These are phyloP conservation scores for Threskiornis aethiopicus DNA, from an alignment of 2,797 vertebrate species.

Conservation along the genomic window DNA sequence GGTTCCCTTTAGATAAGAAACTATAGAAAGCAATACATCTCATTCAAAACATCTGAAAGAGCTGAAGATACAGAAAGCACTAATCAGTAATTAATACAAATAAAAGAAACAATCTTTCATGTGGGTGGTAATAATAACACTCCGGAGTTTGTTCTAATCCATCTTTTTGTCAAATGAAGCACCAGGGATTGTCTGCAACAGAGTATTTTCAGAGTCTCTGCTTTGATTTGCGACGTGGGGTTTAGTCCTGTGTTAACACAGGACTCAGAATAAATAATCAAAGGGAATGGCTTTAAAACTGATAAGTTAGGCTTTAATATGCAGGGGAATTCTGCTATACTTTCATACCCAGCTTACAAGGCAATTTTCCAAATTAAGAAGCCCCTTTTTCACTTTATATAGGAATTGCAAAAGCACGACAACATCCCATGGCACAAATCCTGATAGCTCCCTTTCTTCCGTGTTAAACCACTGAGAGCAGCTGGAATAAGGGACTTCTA, in stretches of 20 bases:
- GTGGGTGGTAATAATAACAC: slow-evolving; percentile 68
- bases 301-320: neutral
- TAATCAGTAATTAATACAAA: slow-evolving; percentile 75
- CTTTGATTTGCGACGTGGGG: slow-evolving; percentile 37
- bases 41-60: slow-evolving; percentile 33
- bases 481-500: neutral
- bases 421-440: neutral
- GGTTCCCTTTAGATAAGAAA: neutral
- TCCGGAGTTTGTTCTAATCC: slow-evolving; percentile 61
- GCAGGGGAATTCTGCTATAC: neutral
- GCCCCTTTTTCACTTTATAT: neutral
- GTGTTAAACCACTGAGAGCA: neutral
- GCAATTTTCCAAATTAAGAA: neutral
- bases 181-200: slow-evolving; percentile 47
- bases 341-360: neutral
- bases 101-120: slow-evolving; percentile 70
- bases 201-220: slow-evolving; percentile 51
- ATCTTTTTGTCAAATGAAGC: slow-evolving; percentile 69
- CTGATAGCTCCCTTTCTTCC: neutral
- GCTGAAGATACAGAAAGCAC: slow-evolving; percentile 47
- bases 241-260: slow-evolving; percentile 16
- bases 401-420: neutral
- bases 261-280: slow-evolving; percentile 7
- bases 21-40: slow-evolving; percentile 10
- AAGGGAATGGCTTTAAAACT: slow-evolving; percentile 1